Evolutionary conservation across 2,113 vertebrate species (phyloP).

Genomic region (Nerophis ophidion): DNA sequence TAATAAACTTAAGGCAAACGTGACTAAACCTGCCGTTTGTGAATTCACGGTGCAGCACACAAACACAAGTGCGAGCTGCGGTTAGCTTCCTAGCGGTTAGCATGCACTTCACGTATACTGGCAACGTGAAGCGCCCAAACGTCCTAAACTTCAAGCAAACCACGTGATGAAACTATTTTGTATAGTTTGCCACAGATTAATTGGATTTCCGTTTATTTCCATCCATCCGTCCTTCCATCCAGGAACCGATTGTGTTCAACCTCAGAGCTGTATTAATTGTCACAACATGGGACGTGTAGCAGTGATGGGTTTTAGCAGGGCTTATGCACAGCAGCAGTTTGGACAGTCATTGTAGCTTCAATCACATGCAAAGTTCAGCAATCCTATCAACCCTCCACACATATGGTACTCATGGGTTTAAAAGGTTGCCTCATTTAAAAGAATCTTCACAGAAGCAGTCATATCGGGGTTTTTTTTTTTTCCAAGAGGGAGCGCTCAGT

Average conservation of each 20-base stretch:
- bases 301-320: slow-evolving; percentile 3
- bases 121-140: too few species aligned
- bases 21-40: too few species aligned
- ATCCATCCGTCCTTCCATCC: too few species aligned
- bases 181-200: too few species aligned
- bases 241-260: background rate
- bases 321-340: background rate
- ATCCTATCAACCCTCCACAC: slow-evolving; percentile 6
- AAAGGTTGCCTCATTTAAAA: slow-evolving; percentile 8
- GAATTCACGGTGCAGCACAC: too few species aligned
- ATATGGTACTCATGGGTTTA: slow-evolving; percentile 1
- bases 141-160: too few species aligned
- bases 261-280: background rate
- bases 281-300: background rate
- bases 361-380: slow-evolving; percentile 8
- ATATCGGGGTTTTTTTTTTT: background rate
- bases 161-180: too few species aligned
- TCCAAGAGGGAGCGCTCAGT: background rate
- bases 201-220: too few species aligned
- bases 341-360: slow-evolving; percentile 12
- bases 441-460: background rate
- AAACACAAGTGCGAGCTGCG: too few species aligned
- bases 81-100: too few species aligned
- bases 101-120: too few species aligned
- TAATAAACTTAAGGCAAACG: too few species aligned